Base-by-base conservation (phyloP, 2,888 invertebrate species). In the Holacanthella duospinosa region DNA sequence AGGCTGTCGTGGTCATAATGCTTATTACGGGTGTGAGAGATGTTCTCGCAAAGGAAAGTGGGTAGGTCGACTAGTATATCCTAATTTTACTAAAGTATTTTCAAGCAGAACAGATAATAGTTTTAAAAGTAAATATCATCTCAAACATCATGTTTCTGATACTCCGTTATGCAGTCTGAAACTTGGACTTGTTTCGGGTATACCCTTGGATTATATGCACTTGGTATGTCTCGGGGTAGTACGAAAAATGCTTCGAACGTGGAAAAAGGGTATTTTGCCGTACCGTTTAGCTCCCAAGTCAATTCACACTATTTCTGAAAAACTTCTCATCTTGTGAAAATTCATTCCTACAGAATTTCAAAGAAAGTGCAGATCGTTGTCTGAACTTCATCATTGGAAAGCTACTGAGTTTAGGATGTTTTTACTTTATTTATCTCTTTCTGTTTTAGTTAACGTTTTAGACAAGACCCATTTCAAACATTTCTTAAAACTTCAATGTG, bases 361-460 rank as follows among this genome's bases (percentile, higher is more conserved):
- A 0, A 27, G 67, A 43, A 67, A 63, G 43, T 59, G 64, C 0
- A 21, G 67, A 19, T 24, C 55, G 2, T 21, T 69, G 6, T 21
- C 12, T 9, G 64, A 69, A 28, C 1, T 67, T 6, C 61, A 64
- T 1, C 29, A 60, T 9, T 69, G 60, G 58, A 67, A 69, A 36
- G 67, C 64, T 1, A 64, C 66, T 12, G 67, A 67, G 29, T 62
- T 64, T 21, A 25, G 65, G 48, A 43, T 58, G 1, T 59, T 67
- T 43, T 29, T 69, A 24, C 25, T 68, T 21, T 68, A 68, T 25
- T 55, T 48, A 25, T 64, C 63, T 1, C 61, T 61, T 1, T 28
- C 63, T 1, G 63, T 58, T 24, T 43, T 68, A n/a, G 6, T 36
- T 19, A 25, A 21, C 1, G 36, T 65, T 24, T 12, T 67, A 2